A percentile compares a stretch with the other conserved stretches of the same genome.
phyloP scores from a whole-genome alignment of 2,888 invertebrate genomes.

The Torymus texanus region DNA sequence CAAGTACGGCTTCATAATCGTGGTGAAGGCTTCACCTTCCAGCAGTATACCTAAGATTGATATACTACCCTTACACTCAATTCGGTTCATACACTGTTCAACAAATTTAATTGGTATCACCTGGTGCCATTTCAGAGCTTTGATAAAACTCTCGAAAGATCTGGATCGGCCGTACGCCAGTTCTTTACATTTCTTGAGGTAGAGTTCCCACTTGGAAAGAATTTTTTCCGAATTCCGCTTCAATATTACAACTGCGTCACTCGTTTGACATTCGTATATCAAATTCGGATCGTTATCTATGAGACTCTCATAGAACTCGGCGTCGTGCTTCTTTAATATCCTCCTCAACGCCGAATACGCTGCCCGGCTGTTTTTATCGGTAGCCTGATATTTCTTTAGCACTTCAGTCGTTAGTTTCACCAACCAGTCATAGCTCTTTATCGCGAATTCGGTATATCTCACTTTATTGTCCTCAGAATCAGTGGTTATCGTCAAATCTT shows the following conservation, averaged over 20 bases:
- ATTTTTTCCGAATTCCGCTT: constrained; percentile 34
- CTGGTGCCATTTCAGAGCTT: constrained; percentile 64
- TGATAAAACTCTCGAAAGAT: constrained; percentile 58
- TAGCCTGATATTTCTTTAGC: not conserved
- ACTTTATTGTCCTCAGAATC: not conserved
- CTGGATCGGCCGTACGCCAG: not conserved
- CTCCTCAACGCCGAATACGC: not conserved
- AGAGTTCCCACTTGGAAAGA: constrained; percentile 44
- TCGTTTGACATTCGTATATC: constrained; percentile 22
- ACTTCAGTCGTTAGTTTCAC: not conserved
- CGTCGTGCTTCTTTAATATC: constrained; percentile 7
- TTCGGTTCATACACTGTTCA: constrained; percentile 31
- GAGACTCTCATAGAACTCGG: constrained; percentile 28
- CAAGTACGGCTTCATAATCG: too few species aligned
- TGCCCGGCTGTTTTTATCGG: not conserved
- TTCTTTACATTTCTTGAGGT: constrained; percentile 13
- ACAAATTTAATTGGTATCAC: constrained; percentile 65
- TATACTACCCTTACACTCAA: not conserved
- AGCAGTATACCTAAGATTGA: constrained; percentile 61
- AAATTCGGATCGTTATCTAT: constrained; percentile 21
- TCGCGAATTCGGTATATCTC: not conserved
- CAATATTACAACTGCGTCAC: constrained; percentile 11
- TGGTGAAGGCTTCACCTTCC: constrained; percentile 57
- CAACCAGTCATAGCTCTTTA: constrained; percentile 44
- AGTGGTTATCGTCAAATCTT: not conserved